Base-by-base conservation (phyloP, 2,113 vertebrate genomes). In the Ailurus styani region DNA sequence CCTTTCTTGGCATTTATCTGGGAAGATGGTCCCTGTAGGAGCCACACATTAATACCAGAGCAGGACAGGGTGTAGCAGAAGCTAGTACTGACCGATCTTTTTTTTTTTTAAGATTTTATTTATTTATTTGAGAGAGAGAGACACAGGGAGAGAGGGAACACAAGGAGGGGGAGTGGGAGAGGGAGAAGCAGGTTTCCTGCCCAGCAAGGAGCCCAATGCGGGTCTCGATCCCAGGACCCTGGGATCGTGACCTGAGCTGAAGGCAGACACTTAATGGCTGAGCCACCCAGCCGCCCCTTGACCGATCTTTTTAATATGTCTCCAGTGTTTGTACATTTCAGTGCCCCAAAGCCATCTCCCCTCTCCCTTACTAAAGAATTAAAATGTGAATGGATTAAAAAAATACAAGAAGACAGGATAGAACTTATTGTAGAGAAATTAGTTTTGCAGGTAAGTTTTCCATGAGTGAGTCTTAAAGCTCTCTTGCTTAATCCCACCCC, bases 391-490 rank as follows among this genome's bases (percentile, higher is more conserved):
- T 5, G 0, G 23, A 60, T 54, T 12, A 18, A 72, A 90, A 57
- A 90, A 52, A 23, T 8, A n/a, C n/a, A n/a, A 20, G 6, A 17
- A 25, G 47, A 11, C 11, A n/a, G 62, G n/a, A 25, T 15, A 25
- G 52, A 34, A 29, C 70, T 55, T 47, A 72, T 11, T 45, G 9
- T 21, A 29, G 95, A 86, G 60, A 42, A 68, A 54, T 37, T 64
- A 27, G 62, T 17, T 72, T 37, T 54, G 87, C 2, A 72, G 82
- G 54, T 12, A 55, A 8, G 66, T 42, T 64, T 62, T 57, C 25
- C 75, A 21, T 0, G 0, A 45, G 37, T 2, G 17, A 77, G 21
- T 4, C 47, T 42, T 8, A 9, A 47, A 5, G 52, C 0, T 47
- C 25, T 50, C 27, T 42, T 60, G n/a, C 85, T 47, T 27, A 6